phyloP scores from a whole-genome alignment of 2,888 invertebrate species.

The Thereva unica region DNA sequence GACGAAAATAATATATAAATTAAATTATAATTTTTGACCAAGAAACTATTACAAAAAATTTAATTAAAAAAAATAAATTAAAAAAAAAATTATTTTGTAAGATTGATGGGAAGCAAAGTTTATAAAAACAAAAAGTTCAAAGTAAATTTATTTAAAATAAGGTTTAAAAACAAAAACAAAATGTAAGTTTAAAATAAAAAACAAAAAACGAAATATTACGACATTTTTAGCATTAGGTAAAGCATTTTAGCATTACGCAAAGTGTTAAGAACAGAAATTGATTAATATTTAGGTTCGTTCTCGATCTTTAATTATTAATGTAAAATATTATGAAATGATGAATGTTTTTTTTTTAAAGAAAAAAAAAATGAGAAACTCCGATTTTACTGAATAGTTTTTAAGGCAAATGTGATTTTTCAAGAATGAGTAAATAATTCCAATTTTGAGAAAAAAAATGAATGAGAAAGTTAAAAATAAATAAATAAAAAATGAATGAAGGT shows the following conservation, averaged over 20 bases:
- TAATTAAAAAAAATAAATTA: constrained; percentile 6
- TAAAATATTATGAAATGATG: neutral
- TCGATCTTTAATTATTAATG: too few species aligned
- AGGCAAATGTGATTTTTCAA: constrained; percentile 37
- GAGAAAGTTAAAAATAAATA: constrained; percentile 33
- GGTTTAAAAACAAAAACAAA: neutral
- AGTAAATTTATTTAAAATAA: constrained; percentile 15
- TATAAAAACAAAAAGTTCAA: constrained; percentile 21
- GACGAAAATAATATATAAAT: neutral
- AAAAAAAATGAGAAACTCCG: constrained; percentile 22
- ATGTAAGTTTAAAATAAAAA: constrained; percentile 2
- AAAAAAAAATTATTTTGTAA: constrained; percentile 10
- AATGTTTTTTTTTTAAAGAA: constrained; percentile 31
- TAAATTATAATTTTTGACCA: constrained; percentile 9
- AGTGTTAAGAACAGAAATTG: too few species aligned
- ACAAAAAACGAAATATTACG: too few species aligned
- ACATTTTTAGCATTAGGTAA: too few species aligned
- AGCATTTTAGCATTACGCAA: too few species aligned
- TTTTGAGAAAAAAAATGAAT: constrained; percentile 36
- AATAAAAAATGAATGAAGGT: constrained; percentile 26
- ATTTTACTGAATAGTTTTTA: constrained; percentile 29
- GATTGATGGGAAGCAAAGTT: constrained; percentile 28
- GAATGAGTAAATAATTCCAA: constrained; percentile 39
- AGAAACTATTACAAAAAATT: constrained; percentile 18
- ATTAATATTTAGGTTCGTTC: too few species aligned